These are phyloP conservation scores for Phylloscopus trochiloides DNA, from an alignment of 2,113 vertebrate genomes.

Conservation along the genomic window DNA sequence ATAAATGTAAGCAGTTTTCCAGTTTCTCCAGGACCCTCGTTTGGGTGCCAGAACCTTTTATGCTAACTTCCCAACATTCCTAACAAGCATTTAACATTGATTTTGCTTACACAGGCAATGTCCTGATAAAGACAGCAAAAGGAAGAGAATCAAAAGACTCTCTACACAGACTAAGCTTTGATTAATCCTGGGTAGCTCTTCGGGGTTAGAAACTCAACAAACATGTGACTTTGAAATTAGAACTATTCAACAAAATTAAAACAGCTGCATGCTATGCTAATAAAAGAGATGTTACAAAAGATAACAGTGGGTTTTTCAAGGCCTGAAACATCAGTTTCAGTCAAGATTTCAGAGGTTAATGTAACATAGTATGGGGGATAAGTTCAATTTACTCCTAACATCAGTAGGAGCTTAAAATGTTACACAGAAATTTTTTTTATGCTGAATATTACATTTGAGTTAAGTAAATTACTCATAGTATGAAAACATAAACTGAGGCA, in stretches of 20 bases:
- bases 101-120: conserved; percentile 5
- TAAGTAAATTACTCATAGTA: neutral
- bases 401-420: neutral
- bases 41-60: neutral
- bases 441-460: neutral
- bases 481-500: conserved; percentile 1
- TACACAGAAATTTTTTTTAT: neutral
- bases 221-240: neutral
- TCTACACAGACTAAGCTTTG: neutral
- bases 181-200: neutral
- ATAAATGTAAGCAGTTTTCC: neutral
- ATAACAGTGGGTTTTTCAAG: neutral
- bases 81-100: neutral
- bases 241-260: neutral
- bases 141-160: conserved; percentile 15
- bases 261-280: neutral
- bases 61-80: neutral
- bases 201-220: neutral
- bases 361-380: neutral
- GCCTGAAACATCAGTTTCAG: neutral
- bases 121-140: neutral
- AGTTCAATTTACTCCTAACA: neutral
- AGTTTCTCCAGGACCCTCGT: neutral
- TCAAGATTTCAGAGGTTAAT: neutral
- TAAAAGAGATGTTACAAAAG: neutral